A percentile compares a stretch with the other conserved stretches of the same genome.
Conservation (phyloP, 2,797 vertebrate species). For the Adrianichthys oophorus region DNA sequence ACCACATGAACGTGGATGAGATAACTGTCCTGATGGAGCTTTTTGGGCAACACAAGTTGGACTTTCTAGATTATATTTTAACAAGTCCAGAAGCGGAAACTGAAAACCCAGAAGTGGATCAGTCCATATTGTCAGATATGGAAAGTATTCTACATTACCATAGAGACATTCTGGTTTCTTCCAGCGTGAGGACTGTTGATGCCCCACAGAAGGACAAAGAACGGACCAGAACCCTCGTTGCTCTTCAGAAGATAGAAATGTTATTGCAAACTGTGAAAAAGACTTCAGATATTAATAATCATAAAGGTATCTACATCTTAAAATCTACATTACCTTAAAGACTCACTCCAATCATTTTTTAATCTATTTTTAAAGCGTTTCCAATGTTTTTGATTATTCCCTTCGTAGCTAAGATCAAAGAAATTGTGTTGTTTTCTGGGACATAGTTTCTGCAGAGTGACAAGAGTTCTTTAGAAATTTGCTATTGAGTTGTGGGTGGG, state of each 20-base stretch:
- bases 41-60: constrained; percentile 68
- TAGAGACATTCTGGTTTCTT: constrained; percentile 35
- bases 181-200: constrained; percentile 27
- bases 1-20: constrained; percentile 50
- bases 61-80: constrained; percentile 71
- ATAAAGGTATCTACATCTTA: constrained; percentile 66
- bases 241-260: constrained; percentile 72
- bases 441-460: no score
- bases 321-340: constrained; percentile 15
- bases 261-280: constrained; percentile 72
- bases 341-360: constrained; percentile 1
- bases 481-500: no score
- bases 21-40: constrained; percentile 46
- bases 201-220: constrained; percentile 48
- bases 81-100: constrained; percentile 29
- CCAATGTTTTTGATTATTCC: no score
- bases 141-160: constrained; percentile 67
- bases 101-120: constrained; percentile 36
- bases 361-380: neutral
- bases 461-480: no score
- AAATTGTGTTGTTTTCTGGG: no score
- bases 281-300: constrained; percentile 50
- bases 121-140: constrained; percentile 67
- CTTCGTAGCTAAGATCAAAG: no score
- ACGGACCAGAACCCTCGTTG: constrained; percentile 29